Conservation (phyloP, 2,113 vertebrate species). For the Erythrocebus patas region DNA sequence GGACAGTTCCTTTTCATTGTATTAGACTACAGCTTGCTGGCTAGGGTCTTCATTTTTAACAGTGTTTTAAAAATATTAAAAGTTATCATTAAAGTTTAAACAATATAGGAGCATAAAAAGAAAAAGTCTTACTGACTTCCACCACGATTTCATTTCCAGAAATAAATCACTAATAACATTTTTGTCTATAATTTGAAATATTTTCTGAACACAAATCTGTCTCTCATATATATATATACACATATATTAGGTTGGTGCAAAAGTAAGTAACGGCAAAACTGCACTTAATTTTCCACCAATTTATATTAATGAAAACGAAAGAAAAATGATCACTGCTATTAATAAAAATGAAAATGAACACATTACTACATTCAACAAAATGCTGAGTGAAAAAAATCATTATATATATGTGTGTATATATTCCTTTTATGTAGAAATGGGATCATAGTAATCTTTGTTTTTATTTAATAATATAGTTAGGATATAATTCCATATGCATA, state of each 20-base stretch:
- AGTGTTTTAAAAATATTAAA: not conserved
- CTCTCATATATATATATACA: not conserved
- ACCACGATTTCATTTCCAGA: not conserved
- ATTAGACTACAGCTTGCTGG: not conserved
- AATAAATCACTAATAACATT: not conserved
- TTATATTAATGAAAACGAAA: no score
- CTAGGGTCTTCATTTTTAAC: not conserved
- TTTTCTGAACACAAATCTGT: not conserved
- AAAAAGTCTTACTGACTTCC: not conserved
- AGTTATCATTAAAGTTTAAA: not conserved
- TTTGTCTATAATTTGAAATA: not conserved
- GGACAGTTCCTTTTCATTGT: not conserved
- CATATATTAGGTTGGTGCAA: no score
- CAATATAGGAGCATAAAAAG: not conserved
- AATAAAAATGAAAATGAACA: not conserved
- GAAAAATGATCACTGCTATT: no score
- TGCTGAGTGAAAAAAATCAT: not conserved
- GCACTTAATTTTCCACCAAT: no score
- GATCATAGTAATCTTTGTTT: not conserved
- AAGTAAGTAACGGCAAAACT: no score
- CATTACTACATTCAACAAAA: no score
- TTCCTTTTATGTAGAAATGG: not conserved
- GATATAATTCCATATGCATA: not conserved
- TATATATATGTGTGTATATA: not conserved
- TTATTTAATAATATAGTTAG: not conserved